Evolutionary conservation across 1,140 invertebrate genomes (phyloP).

Genomic region (Diorhabda sublineata): DNA sequence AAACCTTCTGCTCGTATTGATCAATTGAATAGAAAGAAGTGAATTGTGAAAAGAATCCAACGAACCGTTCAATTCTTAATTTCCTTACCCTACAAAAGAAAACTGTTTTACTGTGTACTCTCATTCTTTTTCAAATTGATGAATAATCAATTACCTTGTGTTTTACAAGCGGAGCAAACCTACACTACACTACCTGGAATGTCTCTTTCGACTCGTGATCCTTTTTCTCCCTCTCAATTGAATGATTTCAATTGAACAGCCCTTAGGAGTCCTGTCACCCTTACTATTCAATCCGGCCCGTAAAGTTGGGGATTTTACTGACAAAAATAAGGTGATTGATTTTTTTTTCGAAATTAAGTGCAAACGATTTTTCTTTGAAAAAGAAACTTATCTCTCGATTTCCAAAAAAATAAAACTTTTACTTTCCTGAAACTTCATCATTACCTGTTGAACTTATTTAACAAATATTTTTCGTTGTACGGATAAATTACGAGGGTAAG

Average conservation of each 20-base stretch:
- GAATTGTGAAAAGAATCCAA: constrained; percentile 36
- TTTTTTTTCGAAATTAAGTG: neutral
- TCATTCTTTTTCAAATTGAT: constrained; percentile 42
- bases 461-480: too few relatives aligned
- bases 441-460: too few relatives aligned
- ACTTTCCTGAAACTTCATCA: too few relatives aligned
- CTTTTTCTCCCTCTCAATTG: constrained; percentile 37
- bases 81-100: constrained; percentile 34
- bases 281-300: neutral
- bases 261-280: constrained; percentile 11
- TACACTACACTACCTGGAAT: constrained; percentile 26
- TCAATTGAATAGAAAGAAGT: constrained; percentile 7
- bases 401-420: too few relatives aligned
- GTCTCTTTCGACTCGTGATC: constrained; percentile 33
- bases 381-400: too few relatives aligned
- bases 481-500: too few relatives aligned
- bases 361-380: too few relatives aligned
- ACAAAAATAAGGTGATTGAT: neutral
- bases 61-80: constrained; percentile 44
- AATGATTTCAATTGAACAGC: constrained; percentile 24
- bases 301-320: neutral
- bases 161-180: constrained; percentile 42
- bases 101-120: constrained; percentile 35
- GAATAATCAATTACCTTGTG: constrained; percentile 44
- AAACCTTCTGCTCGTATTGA: constrained; percentile 8